Evolutionary conservation across 2,888 invertebrate species (phyloP).

Genomic region (Diaprepes abbreviatus): DNA sequence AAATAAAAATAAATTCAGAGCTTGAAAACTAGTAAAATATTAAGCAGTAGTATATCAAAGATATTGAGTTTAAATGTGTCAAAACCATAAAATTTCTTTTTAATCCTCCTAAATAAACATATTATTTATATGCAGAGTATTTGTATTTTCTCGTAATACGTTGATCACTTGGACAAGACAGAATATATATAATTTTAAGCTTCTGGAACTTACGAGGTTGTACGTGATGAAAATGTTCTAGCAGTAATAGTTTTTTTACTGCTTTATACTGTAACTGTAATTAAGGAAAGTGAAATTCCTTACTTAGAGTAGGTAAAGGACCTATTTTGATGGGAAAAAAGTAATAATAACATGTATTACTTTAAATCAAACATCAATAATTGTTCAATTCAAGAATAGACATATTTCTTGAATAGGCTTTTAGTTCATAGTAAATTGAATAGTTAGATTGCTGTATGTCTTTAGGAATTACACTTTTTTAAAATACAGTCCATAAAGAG

Average conservation of each 20-base stretch:
- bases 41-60: no score
- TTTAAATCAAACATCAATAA: not conserved
- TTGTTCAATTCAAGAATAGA: not conserved
- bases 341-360: not conserved
- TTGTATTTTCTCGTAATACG: no score
- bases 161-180: no score
- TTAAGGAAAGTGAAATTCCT: conserved; percentile 32
- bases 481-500: conserved; percentile 18
- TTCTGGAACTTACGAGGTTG: conserved; percentile 3
- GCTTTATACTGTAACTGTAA: conserved; percentile 10
- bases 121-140: no score
- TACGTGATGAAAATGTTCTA: conserved; percentile 4
- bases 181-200: no score
- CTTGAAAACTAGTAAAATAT: no score
- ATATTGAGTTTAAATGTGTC: no score
- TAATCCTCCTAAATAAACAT: no score
- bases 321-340: not conserved
- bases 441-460: conserved; percentile 12
- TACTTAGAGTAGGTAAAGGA: not conserved
- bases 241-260: not conserved
- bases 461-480: conserved; percentile 33
- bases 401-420: conserved; percentile 2
- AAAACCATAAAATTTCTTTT: no score
- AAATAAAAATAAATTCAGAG: no score
- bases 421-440: not conserved